phyloP scores from a whole-genome alignment of 2,888 invertebrate species.

The Embidobia sp. region DNA sequence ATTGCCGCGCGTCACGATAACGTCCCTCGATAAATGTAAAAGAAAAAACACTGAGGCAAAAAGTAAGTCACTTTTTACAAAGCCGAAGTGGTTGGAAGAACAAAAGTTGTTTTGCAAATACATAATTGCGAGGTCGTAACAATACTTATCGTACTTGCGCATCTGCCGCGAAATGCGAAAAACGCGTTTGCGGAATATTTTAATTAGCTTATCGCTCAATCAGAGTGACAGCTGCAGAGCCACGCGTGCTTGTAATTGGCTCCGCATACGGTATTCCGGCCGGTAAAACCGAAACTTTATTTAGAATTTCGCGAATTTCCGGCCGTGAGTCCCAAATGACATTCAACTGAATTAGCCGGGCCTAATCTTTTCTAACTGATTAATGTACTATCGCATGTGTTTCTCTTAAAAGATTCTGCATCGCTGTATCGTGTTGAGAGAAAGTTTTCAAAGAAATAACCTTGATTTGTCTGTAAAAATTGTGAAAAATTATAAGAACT shows the following conservation, averaged over 20 bases:
- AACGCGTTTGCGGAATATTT: conserved; percentile 78
- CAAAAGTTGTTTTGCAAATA: conserved; percentile 40
- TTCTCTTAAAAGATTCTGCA: too few species aligned
- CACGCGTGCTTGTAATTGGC: conserved; percentile 79
- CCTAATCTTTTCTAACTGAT: conserved; percentile 29
- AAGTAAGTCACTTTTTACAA: conserved; percentile 50
- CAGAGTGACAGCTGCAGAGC: conserved; percentile 78
- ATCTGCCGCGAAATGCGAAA: conserved; percentile 73
- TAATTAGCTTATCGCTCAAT: conserved; percentile 81
- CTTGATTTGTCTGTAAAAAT: too few species aligned
- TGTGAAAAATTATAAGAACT: too few species aligned
- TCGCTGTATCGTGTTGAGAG: too few species aligned
- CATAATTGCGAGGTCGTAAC: conserved; percentile 64
- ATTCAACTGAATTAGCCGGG: conserved; percentile 31
- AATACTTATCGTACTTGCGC: conserved; percentile 70
- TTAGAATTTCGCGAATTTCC: conserved; percentile 63
- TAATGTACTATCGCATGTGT: conserved; percentile 6
- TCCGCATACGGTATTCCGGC: conserved; percentile 58
- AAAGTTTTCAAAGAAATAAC: too few species aligned
- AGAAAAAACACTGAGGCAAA: conserved; percentile 30
- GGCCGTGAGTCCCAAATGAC: conserved; percentile 43
- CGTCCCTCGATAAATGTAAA: too few species aligned
- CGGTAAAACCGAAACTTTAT: conserved; percentile 60
- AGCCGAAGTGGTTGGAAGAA: conserved; percentile 43
- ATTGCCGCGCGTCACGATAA: too few species aligned